Conservation (phyloP, 2,888 invertebrate genomes). For the Phaedon cochleariae region DNA sequence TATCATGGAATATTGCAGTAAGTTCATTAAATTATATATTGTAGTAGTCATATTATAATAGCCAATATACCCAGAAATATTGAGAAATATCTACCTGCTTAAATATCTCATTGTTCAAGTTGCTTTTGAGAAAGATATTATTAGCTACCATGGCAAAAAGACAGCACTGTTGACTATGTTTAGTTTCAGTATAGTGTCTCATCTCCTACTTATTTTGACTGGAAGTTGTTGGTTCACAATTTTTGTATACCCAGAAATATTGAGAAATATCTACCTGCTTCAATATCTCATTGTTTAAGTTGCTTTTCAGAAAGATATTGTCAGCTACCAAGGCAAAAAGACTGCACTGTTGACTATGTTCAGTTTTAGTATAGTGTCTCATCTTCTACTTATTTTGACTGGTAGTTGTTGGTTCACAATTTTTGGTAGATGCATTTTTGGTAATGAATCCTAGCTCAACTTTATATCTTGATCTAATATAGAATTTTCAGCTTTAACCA, state of each 20-base stretch:
- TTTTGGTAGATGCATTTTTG: conserved; percentile 39
- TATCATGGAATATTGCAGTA: conserved; percentile 40
- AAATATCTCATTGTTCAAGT: too few relatives aligned
- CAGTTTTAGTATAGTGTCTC: conserved; percentile 35
- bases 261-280: too few relatives aligned
- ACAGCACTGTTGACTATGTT: conserved; percentile 38
- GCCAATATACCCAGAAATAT: too few relatives aligned
- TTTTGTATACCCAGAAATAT: too few relatives aligned
- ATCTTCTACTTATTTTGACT: conserved; percentile 39
- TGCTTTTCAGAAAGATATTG: conserved; percentile 38
- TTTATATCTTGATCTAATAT: not conserved
- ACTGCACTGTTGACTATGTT: conserved; percentile 38
- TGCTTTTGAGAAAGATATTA: conserved; percentile 38
- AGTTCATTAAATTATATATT: too few relatives aligned
- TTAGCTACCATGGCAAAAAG: conserved; percentile 35
- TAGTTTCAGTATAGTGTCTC: conserved; percentile 35
- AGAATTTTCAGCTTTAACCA: conserved; percentile 34
- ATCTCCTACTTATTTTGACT: conserved; percentile 39
- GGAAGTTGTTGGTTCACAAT: conserved; percentile 40
- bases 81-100: too few relatives aligned
- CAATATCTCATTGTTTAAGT: too few relatives aligned
- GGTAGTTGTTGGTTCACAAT: conserved; percentile 40
- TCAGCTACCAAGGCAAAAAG: conserved; percentile 35
- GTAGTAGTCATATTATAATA: too few relatives aligned
- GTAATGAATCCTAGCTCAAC: conserved; percentile 36